Evolutionary conservation across 2,888 invertebrate genomes (phyloP), one percentile per base, ranked within the genome.

Genomic region (Dryobotodes eremita): DNA sequence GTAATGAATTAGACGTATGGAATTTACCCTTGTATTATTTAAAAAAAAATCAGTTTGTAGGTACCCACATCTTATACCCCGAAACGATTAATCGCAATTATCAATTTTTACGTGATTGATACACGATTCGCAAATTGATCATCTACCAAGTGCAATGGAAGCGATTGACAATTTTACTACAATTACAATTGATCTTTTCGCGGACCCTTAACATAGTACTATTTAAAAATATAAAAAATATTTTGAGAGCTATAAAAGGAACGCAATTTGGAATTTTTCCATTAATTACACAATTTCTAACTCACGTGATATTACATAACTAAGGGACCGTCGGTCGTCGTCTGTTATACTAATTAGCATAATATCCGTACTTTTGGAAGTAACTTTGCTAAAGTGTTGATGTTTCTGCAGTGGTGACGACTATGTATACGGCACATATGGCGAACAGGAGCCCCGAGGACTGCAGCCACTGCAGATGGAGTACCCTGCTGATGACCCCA

Each of bases 391-490:
- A 53, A 53, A 42, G 46, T 23, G 17, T 20, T 79, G 1, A 73
- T 55, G 72, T 79, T 72, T 77, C 86, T 84, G 68, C 91, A 92
- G 36, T 75, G 94, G 42, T 77, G 94, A 96, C 2, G 96, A 97
- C 69, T 96, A 95, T 83, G 94, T 88, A 0, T 96, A 95, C 75
- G 95, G 94, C 20, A 92, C 89, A 82, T 96, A 95, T 71, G 94
- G 93, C 0, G 96, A 96, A 70, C 95, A 95, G 74, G 96, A 96
- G 75, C 94, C 94, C 0, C 94, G 96, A 2, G 95, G 94, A 2
- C 88, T 95, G 71, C 96, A 96, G 90, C 91, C 92, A 0, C 77
- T 95, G 31, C 95, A 92, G 79, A 84, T 91, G 85, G 96, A 96
- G 68, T 96, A 96, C 79, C 90, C 94, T 0, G 90, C 93, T 64